Evolutionary conservation across 2,888 invertebrate genomes (phyloP), one percentile per base, ranked within the genome.

Genomic region (Drosophila cognata): DNA sequence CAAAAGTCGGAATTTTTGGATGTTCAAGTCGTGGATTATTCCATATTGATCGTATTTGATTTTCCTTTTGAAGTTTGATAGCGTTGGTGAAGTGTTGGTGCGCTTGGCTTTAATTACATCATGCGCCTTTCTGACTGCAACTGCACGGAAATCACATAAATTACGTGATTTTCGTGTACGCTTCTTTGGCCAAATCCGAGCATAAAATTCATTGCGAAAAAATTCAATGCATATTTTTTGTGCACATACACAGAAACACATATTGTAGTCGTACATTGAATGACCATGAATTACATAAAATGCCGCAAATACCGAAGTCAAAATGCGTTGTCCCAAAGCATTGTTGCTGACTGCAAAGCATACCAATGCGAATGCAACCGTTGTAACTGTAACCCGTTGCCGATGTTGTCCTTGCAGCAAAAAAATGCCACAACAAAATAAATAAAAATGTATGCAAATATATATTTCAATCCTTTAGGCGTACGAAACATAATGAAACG

Each of bases 401-500:
- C 79, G 76, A 72, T 64, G 74, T 61, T 57, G 67, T 73, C 71
- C 80, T 80, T 57, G 79, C 71, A 71, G 43, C 51, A 75, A 62
- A 61, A 67, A 56, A 41, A 36, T 16, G 46, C 25, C 16, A 36
- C 38, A 60, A 51, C 18, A 57, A 41, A 21, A 21, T 21, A 64
- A 60, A 78, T 55, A 66, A 68, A 81, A 77, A 84, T 79, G 66
- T 77, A 81, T 84, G 72, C 84, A 89, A 87, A 87, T 87, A 81
- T 87, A 85, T 84, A 90, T 91, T 79, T 86, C 88, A 85, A 89
- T 89, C 89, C 91, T 91, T 91, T 90, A 88, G 91, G 91, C 91
- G 84, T 86, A 85, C 88, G 81, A 77, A 84, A 82, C 82, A 88
- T 91, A 91, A 91, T 91, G 89, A 91, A 91, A 90, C 85, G 89